Conservation (phyloP, 2,797 vertebrate genomes). For the Apogon talboti region DNA sequence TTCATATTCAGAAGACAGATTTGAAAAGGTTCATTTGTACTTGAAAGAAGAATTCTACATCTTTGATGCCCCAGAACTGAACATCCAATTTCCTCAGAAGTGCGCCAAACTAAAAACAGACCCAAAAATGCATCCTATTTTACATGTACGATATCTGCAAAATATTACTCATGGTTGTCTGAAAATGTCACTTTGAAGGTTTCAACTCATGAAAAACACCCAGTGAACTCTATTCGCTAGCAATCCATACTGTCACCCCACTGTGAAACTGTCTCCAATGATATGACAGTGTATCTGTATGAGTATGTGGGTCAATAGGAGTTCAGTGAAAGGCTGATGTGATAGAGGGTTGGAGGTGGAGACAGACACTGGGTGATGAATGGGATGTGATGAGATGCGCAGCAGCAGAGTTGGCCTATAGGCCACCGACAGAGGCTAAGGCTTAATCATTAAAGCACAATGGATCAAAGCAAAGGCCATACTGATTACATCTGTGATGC, state of each 20-base stretch:
- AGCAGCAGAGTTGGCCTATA: conserved; percentile 61
- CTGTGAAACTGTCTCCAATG: conserved; percentile 1
- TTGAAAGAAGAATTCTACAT: neutral
- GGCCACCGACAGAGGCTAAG: conserved; percentile 49
- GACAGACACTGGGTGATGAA: conserved; percentile 68
- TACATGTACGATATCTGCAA: neutral
- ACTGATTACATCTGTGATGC: conserved; percentile 59
- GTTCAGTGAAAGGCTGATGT: conserved; percentile 53
- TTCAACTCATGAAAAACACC: neutral
- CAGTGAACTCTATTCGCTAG: neutral
- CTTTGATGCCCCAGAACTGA: neutral
- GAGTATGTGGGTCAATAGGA: conserved; percentile 30
- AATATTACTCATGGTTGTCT: neutral
- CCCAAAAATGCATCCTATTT: neutral
- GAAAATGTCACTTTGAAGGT: neutral
- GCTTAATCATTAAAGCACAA: conserved; percentile 69
- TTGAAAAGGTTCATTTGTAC: neutral
- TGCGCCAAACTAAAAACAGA: neutral
- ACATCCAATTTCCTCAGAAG: neutral
- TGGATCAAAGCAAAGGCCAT: conserved; percentile 70
- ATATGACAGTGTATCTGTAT: conserved; percentile 2
- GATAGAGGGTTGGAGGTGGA: conserved; percentile 54
- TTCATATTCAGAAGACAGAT: conserved; percentile 14
- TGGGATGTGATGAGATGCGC: conserved; percentile 78
- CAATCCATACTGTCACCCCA: neutral